Base-by-base conservation (phyloP, 53 echinoderm and acorn worm species). In the Actinopyga echinites region DNA sequence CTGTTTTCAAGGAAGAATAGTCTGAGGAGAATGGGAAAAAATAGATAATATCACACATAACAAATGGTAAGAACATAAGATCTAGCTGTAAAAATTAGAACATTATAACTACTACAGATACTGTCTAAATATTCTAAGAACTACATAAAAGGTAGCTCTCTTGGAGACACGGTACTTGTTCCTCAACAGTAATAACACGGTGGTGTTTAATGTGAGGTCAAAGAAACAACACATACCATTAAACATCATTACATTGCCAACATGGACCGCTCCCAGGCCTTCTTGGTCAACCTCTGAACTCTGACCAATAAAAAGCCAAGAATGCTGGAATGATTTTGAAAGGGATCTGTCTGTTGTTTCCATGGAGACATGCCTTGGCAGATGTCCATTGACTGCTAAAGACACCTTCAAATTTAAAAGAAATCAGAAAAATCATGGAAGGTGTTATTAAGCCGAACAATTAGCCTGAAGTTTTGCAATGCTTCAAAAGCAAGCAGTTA, bases 301-400 rank as follows among this genome's bases (percentile, higher is more conserved):
- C 23, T 75, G 44, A 25, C 75, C 75, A 21, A 75, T 23, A 30
- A 52, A 75, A 12, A 75, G 49, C 49, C 49, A 52, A 9, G 45
- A 3, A 75, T n/a, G 24, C 21, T 42, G 44, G 29, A 30, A 23
- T 26, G 75, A 38, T 30, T 54, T 45, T 45, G 54, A 30, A 36
- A 75, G 10, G 9, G 49, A 45, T 42, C 49, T 45, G 23, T 30
- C 36, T 21, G 62, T 42, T 84, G 92, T 90, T 35, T 95, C 95
- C 5, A 90, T 20, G 33, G 92, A 30, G 30, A 93, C 62, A 17
- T 90, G 88, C 30, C 81, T 79, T 12, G 87, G 86, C 1, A 68
- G 62, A 26, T 92, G 90, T 21, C 96, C 93, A 79, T 96, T 93
- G 15, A 90, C 84, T n/a, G 80, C 82, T 64, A 96, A 22, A 7